Percentiles rank a stretch among this genome's conserved stretches.
Evolutionary conservation across 1,140 invertebrate species (phyloP).

Genomic region (Heliconius nattereri): DNA sequence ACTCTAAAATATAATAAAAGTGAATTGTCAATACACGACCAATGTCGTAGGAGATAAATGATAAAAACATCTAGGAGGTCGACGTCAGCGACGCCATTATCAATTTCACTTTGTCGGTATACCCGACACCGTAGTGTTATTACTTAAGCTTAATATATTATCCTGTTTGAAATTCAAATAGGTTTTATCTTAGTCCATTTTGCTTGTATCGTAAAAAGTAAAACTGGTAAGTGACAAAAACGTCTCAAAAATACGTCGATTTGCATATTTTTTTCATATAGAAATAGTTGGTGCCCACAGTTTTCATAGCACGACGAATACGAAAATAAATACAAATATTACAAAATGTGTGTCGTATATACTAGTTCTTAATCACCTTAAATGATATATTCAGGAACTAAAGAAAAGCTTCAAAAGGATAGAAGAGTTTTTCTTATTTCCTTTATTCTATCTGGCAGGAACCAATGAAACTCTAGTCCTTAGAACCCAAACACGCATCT

Average conservation of each 20-base stretch:
- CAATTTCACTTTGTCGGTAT: constrained; percentile 14
- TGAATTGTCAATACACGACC: background rate
- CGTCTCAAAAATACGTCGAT: background rate
- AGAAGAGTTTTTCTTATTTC: no score
- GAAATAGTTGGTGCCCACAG: no score
- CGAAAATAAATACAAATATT: no score
- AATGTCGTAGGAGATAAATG: constrained; percentile 3
- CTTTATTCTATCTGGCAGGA: no score
- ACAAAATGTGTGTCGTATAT: no score
- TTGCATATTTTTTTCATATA: no score
- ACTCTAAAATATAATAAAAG: background rate
- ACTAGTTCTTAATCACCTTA: no score
- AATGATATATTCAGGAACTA: no score
- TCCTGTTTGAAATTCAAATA: background rate
- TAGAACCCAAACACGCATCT: no score
- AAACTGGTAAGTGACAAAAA: background rate
- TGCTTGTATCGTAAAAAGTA: background rate
- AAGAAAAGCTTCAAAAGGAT: no score
- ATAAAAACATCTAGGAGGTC: constrained; percentile 3
- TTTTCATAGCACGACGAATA: no score
- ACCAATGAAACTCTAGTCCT: no score
- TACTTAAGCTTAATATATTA: background rate
- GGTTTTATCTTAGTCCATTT: background rate
- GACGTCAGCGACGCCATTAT: background rate
- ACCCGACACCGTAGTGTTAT: background rate